Base-by-base conservation (phyloP, 2,888 invertebrate genomes). In the Amphipyra berbera region DNA sequence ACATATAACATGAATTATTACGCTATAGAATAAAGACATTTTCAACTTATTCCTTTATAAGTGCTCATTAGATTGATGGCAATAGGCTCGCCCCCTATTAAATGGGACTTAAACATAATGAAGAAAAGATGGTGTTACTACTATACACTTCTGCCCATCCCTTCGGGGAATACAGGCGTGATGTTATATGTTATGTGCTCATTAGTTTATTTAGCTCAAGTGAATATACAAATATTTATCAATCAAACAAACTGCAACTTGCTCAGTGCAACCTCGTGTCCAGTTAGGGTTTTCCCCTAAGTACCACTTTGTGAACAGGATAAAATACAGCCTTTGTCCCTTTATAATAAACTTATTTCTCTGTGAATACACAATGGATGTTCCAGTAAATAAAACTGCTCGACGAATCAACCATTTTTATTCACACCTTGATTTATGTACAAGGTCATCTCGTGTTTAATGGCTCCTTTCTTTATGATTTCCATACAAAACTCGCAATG, bases 401-500 rank as follows among this genome's bases (percentile, higher is more conserved):
- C 9, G 7, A 53, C 38, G 35, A 70, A 49, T 46, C 6, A 35
- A 45, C 15, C 21, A 41, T 49, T 67, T 61, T 58, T 58, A 62
- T 67, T 50, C 44, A 48, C 13, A 68, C 40, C 42, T 45, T 57
- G 56, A 59, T 57, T 60, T 52, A 64, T 52, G 44, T 30, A 13
- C 67, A 76, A 74, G 76, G 72, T 71, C 63, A 59, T 10, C 33
- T 49, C 44, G 44, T 58, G 50, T 60, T 41, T 48, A 59, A 48
- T 62, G 42, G 35, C 35, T 42, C 54, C 37, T 72, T 57, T 64
- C 49, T 72, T 49, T 63, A 27, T 30, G 14, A 47, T 59, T 59
- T 66, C 42, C 10, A 37, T 42, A 33, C 13, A 38, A 57, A 35
- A 41, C 27, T 35, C 30, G 27, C 1, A 1, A 38, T 40, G 38